Evolutionary conservation across 2,888 invertebrate species (phyloP), one percentile per base, ranked within the genome.

Genomic region (Adineta ricciae): DNA sequence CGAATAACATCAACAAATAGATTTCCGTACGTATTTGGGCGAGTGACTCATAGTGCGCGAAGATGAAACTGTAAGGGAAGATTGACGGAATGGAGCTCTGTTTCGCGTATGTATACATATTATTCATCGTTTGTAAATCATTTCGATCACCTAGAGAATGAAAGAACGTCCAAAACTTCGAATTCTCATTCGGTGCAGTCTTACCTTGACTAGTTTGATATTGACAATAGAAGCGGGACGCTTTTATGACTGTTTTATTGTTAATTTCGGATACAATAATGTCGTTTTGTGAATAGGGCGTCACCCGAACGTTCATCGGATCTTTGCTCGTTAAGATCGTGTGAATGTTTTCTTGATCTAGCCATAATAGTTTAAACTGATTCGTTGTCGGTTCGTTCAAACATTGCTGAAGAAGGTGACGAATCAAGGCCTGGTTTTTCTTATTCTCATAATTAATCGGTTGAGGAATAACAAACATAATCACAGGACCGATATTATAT

Each of bases 401-500:
- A 78, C 78, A 78, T 78, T 78, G 21, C 41, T 41, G 11, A 7
- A 78, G 4, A 41, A 78, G 8, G n/a, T 41, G 21, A 41, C n/a
- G 78, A 8, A 78, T 78, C 24, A 41, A 24, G 11, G 11, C 21
- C n/a, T n/a, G 38, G 14, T n/a, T 78, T 41, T 7, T 78, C n/a
- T 21, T 24, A 21, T 38, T 78, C 4, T n/a, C 2, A 78, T 78
- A 78, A 78, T 78, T n/a, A 11, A 78, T 24, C 7, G 41, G 8
- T 78, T 38, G 2, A n/a, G 78, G 78, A 24, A 78, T 78, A 24
- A 41, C 41, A 78, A 78, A 78, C 78, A 78, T 78, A 41, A 78
- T 78, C 3, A 41, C n/a, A n/a, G 78, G 78, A 78, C 41, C 78
- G n/a, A 78, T 78, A n/a, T 78, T 41, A 78, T 41, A 78, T 24